A percentile compares a stretch with the other conserved stretches of the same genome.
These are phyloP conservation scores for Eremophila alpestris DNA, from an alignment of 2,797 vertebrate species.

Conservation along the genomic window DNA sequence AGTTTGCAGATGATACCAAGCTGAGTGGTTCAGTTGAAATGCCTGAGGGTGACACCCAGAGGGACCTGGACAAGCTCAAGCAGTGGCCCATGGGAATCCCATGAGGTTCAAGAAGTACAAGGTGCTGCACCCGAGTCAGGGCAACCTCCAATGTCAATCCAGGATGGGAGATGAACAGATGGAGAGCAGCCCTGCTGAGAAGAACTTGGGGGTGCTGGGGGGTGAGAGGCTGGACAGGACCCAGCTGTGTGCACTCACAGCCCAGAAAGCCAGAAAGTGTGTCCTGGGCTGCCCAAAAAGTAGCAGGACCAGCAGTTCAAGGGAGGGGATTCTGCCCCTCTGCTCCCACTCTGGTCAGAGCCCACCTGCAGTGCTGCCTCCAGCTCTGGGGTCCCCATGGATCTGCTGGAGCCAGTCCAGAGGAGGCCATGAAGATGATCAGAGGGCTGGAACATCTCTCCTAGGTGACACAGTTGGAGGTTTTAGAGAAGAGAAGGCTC, in stretches of 20 bases:
- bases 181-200: not conserved
- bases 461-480: not conserved
- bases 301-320: too few species aligned
- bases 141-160: not conserved
- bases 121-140: not conserved
- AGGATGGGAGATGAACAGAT: not conserved
- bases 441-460: not conserved
- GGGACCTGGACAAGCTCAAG: not conserved
- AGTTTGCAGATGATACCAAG: not conserved
- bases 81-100: not conserved
- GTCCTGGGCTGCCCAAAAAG: not conserved
- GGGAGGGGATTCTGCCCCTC: not conserved
- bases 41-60: not conserved
- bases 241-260: not conserved
- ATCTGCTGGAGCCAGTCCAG: accelerated
- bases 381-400: not conserved
- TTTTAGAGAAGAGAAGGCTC: not conserved
- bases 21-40: not conserved
- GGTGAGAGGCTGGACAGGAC: not conserved
- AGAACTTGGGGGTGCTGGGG: not conserved
- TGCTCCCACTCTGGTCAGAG: not conserved
- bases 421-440: not conserved
- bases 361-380: not conserved
- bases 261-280: not conserved
- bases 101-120: not conserved